These are phyloP conservation scores for Cantharis nigra DNA, from an alignment of 2,888 invertebrate genomes.

Conservation along the genomic window DNA sequence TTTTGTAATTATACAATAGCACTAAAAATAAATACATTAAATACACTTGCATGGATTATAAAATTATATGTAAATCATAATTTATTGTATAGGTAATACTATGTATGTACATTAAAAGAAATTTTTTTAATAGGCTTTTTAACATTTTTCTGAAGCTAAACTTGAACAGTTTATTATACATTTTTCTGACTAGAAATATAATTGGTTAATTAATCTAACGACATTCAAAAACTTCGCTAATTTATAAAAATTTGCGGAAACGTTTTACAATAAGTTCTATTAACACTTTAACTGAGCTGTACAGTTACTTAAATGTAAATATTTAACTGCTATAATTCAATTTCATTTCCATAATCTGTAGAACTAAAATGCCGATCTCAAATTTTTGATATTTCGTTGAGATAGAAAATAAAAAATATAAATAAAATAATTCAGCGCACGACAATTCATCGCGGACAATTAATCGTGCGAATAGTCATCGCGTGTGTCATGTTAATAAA, in stretches of 20 bases:
- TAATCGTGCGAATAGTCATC: no score
- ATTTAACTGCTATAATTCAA: neutral
- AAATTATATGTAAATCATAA: neutral
- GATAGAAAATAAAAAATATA: no score
- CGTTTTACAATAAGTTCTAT: neutral
- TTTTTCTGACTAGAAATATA: neutral
- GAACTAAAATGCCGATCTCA: neutral
- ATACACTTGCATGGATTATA: neutral
- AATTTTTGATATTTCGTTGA: neutral
- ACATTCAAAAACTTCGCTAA: neutral
- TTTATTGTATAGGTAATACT: neutral
- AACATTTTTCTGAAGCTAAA: neutral
- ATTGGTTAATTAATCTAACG: neutral
- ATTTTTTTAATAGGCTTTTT: neutral
- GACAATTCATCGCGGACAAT: no score
- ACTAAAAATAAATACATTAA: neutral
- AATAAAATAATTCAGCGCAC: no score
- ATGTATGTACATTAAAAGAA: neutral
- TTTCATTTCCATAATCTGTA: neutral
- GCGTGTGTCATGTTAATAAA: no score
- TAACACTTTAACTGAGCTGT: neutral
- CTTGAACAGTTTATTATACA: neutral
- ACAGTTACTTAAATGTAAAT: neutral
- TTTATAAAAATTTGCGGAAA: neutral
- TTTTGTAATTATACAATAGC: neutral